These are phyloP conservation scores for Frieseomelitta varia DNA, from an alignment of 1,140 invertebrate species.

Conservation along the genomic window DNA sequence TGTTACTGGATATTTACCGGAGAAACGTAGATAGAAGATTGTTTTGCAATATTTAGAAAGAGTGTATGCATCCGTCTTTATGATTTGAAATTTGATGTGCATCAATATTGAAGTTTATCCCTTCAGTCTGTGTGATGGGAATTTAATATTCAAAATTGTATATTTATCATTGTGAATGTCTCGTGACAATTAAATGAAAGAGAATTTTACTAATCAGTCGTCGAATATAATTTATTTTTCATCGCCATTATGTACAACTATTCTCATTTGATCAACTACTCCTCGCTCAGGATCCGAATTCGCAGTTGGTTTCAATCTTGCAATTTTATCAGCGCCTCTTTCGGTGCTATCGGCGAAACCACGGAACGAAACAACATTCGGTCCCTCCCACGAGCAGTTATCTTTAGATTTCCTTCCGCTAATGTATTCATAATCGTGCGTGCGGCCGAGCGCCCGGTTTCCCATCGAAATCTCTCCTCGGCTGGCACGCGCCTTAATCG, in stretches of 20 bases:
- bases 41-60: too few species aligned
- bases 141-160: too few species aligned
- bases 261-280: neutral
- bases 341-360: neutral
- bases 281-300: neutral
- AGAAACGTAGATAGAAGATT: too few species aligned
- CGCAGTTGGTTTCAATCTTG: neutral
- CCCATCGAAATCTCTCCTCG: slow-evolving; percentile 44
- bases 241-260: neutral
- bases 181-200: neutral
- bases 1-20: too few species aligned
- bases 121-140: too few species aligned
- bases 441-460: neutral
- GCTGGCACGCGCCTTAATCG: slow-evolving; percentile 57
- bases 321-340: neutral
- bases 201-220: neutral
- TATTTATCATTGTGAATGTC: neutral
- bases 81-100: too few species aligned
- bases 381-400: neutral
- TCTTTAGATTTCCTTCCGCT: slow-evolving; percentile 1
- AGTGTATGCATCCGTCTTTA: too few species aligned
- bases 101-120: too few species aligned
- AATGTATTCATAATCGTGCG: slow-evolving; percentile 50
- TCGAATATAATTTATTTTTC: neutral
- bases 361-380: neutral